Evolutionary conservation across 2,888 invertebrate species (phyloP).

Genomic region (Xylota sylvarum): DNA sequence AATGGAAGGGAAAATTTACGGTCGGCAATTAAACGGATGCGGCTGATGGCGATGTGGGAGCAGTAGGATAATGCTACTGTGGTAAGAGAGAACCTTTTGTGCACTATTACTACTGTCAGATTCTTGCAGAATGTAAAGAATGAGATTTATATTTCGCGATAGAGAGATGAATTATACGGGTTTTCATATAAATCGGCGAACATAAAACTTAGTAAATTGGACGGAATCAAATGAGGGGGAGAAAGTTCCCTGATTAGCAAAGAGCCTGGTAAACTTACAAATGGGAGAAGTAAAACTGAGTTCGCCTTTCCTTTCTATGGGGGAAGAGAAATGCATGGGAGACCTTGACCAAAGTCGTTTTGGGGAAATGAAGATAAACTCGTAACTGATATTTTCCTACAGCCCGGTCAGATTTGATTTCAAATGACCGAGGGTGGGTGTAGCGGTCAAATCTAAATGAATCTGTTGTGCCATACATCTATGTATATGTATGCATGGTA

Average conservation of each 20-base stretch:
- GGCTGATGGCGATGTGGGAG: constrained; percentile 11
- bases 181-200: constrained; percentile 35
- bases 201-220: constrained; percentile 48
- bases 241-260: constrained; percentile 24
- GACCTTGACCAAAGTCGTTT: neutral
- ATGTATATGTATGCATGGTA: too few relatives aligned
- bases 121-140: constrained; percentile 17
- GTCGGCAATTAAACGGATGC: constrained; percentile 46
- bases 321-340: neutral
- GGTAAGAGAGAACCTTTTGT: neutral
- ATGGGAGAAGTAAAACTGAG: constrained; percentile 1
- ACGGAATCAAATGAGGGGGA: neutral
- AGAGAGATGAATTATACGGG: constrained; percentile 41
- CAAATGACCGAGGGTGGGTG: neutral
- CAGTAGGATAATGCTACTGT: neutral
- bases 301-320: neutral
- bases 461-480: too few relatives aligned
- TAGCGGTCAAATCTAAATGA: too few relatives aligned
- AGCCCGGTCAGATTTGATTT: neutral
- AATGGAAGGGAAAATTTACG: constrained; percentile 44
- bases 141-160: constrained; percentile 54
- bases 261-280: neutral
- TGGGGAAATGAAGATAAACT: neutral
- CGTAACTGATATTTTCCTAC: neutral
- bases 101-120: constrained; percentile 20